phyloP scores from a whole-genome alignment of 2,797 vertebrate genomes.

The Melanogrammus aeglefinus region DNA sequence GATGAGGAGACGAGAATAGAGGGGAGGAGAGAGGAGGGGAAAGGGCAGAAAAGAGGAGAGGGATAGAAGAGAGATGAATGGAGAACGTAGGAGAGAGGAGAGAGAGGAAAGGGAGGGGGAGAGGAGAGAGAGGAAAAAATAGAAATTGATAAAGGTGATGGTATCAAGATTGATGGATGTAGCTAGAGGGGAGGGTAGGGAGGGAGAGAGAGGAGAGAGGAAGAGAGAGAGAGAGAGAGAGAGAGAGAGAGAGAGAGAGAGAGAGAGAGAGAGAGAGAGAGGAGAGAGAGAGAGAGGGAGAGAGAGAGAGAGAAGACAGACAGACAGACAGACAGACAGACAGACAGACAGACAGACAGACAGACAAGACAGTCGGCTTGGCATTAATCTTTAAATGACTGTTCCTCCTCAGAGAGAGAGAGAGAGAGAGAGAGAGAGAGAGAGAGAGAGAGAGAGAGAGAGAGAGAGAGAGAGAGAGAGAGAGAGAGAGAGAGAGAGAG shows the following conservation, averaged over 20 bases:
- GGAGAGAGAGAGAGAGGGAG: too few relatives aligned
- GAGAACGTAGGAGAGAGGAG: not conserved
- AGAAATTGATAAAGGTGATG: not conserved
- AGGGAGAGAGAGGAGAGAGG: slow-evolving; percentile 15
- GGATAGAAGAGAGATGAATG: not conserved
- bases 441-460: too few relatives aligned
- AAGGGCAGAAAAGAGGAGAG: not conserved
- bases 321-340: not conserved
- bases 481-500: too few relatives aligned
- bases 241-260: not conserved
- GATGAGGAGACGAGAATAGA: not conserved
- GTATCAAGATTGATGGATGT: not conserved
- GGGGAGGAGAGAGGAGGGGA: not conserved
- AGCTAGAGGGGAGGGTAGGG: not conserved
- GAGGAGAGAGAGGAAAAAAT: slow-evolving; percentile 1
- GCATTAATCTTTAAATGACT: too few relatives aligned
- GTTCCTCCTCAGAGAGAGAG: too few relatives aligned
- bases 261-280: not conserved
- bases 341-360: too few relatives aligned
- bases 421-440: too few relatives aligned
- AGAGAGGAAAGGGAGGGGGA: not conserved
- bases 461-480: too few relatives aligned
- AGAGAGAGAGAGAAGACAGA: too few relatives aligned
- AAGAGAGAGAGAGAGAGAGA: slow-evolving; percentile 9
- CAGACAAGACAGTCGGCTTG: too few relatives aligned